These are phyloP conservation scores for Meloidogyne floridensis DNA, from an alignment of 1,140 invertebrate genomes.

Conservation along the genomic window DNA sequence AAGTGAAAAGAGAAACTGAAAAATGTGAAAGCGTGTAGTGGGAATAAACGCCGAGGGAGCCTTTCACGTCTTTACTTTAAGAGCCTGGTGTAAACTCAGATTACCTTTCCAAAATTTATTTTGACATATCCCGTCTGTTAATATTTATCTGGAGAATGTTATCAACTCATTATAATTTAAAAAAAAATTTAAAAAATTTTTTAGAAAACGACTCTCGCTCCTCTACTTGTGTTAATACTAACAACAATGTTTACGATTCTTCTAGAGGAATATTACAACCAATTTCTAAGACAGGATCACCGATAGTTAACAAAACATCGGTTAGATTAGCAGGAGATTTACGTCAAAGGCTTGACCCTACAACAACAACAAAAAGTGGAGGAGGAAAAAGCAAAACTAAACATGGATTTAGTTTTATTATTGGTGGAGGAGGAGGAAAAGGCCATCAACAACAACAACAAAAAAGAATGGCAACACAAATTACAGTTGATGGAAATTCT, in stretches of 20 bases:
- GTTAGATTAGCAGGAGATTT: neutral
- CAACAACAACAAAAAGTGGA: constrained; percentile 2
- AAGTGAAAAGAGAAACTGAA: too few species aligned
- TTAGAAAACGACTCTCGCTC: constrained; percentile 18
- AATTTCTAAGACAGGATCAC: constrained; percentile 29
- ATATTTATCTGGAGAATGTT: too few species aligned
- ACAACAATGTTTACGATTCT: neutral
- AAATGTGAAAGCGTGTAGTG: too few species aligned
- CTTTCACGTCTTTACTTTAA: too few species aligned
- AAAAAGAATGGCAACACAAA: constrained; percentile 11
- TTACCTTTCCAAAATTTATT: too few species aligned
- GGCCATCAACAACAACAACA: neutral
- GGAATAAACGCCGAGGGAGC: too few species aligned
- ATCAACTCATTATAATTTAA: neutral
- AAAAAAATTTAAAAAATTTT: neutral
- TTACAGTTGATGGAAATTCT: neutral
- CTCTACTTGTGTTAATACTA: neutral
- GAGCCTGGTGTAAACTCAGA: too few species aligned
- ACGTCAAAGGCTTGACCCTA: constrained; percentile 11
- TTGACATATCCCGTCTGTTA: too few species aligned
- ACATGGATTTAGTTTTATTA: neutral
- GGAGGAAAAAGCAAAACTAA: neutral
- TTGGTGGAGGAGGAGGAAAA: neutral
- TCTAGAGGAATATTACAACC: constrained; percentile 11
- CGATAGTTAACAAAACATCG: neutral